A percentile compares a stretch with the other conserved stretches of the same genome.
Conservation (phyloP, 1,140 invertebrate genomes). For the Micrasema minimum region DNA sequence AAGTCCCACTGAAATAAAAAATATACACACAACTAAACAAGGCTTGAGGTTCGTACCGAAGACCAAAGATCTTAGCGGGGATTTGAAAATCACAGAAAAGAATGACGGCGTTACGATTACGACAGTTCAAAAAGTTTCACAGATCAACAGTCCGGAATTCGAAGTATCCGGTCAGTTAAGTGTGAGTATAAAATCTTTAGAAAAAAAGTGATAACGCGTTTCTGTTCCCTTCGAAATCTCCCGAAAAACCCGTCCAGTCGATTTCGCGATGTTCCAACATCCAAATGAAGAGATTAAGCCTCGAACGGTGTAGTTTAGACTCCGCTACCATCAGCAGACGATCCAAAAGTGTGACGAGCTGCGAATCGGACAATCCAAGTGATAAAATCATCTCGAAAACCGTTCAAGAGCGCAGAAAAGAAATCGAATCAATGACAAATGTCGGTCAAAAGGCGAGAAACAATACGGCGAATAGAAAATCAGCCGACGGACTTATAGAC, state of each 20-base stretch:
- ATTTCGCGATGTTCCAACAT: constrained; percentile 57
- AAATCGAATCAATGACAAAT: constrained; percentile 61
- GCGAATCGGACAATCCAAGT: constrained; percentile 41
- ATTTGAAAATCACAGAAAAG: constrained; percentile 20
- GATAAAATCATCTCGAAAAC: constrained; percentile 61
- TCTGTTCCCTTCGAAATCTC: constrained; percentile 36
- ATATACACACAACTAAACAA: constrained; percentile 2
- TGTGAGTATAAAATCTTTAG: constrained; percentile 24
- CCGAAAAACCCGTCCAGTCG: constrained; percentile 37
- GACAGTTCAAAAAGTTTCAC: background rate
- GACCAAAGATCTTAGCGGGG: constrained; percentile 13
- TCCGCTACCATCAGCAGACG: constrained; percentile 59
- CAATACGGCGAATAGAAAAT: constrained; percentile 34
- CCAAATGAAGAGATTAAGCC: constrained; percentile 63
- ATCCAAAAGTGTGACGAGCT: constrained; percentile 52
- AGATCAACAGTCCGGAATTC: background rate
- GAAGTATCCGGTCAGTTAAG: constrained; percentile 33
- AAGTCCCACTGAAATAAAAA: constrained; percentile 14
- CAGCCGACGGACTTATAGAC: constrained; percentile 24
- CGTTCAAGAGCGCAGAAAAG: constrained; percentile 63
- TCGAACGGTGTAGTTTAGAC: constrained; percentile 65
- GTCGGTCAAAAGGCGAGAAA: constrained; percentile 32
- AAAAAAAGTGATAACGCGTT: constrained; percentile 30
- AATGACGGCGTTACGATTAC: background rate
- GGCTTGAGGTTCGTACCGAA: background rate